These are phyloP conservation scores for Brachyhypopomus gauderio DNA, from an alignment of 2,113 vertebrate genomes.

Conservation along the genomic window DNA sequence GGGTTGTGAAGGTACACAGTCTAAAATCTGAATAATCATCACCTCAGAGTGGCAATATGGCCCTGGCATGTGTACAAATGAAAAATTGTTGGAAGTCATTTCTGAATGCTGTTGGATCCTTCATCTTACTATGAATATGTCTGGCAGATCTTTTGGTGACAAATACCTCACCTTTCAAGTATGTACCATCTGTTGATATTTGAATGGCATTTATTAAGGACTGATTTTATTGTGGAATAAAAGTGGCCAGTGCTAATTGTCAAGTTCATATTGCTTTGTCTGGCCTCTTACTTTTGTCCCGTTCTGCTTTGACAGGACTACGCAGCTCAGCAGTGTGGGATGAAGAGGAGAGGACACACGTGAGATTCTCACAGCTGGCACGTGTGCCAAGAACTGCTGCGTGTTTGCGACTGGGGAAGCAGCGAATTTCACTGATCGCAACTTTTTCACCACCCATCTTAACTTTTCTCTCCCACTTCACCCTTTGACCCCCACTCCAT, in stretches of 20 bases:
- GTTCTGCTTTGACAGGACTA: conserved; percentile 19
- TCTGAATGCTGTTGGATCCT: not conserved
- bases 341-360: conserved; percentile 7
- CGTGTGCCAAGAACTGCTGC: conserved; percentile 44
- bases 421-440: conserved; percentile 41
- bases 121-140: conserved; percentile 12
- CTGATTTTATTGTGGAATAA: not conserved
- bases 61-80: too few relatives aligned
- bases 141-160: not conserved
- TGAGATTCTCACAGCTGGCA: conserved; percentile 46
- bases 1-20: not conserved
- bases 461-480: not conserved
- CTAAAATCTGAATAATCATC: not conserved
- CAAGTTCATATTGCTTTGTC: not conserved
- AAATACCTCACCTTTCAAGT: not conserved
- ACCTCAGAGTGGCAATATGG: too few relatives aligned
- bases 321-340: not conserved
- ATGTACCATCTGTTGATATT: too few relatives aligned
- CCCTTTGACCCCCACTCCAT: not conserved
- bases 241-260: not conserved
- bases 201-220: conserved; percentile 1
- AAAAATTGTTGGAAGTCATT: not conserved
- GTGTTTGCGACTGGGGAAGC: conserved; percentile 32
- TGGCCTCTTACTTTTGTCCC: not conserved
- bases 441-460: not conserved